phyloP scores from a whole-genome alignment of 2,797 vertebrate genomes.

The Sphenodon punctatus region DNA sequence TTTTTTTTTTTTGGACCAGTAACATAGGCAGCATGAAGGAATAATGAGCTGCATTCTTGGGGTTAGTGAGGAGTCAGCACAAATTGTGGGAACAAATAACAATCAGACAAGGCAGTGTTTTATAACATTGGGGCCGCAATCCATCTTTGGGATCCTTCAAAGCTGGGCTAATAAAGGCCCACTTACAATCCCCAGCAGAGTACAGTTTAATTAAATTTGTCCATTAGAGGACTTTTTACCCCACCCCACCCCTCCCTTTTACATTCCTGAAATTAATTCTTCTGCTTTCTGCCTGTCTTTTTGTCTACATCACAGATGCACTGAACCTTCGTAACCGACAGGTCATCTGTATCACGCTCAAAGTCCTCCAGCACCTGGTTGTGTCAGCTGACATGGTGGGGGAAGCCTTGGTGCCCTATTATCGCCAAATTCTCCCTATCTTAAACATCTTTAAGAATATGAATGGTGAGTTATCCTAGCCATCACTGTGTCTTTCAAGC shows the following conservation, averaged over 20 bases:
- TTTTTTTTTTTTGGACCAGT: conserved; percentile 36
- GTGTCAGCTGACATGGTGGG: conserved; percentile 86
- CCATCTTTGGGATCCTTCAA: conserved; percentile 69
- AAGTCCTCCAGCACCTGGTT: conserved; percentile 92
- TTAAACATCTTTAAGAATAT: conserved; percentile 95
- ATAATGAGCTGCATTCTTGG: conserved; percentile 63
- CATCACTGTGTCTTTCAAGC: conserved; percentile 8
- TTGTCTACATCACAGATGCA: conserved; percentile 78
- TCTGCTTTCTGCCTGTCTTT: conserved; percentile 43
- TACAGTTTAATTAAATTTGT: conserved; percentile 67
- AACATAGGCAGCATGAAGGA: conserved; percentile 45
- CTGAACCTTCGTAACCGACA: conserved; percentile 89
- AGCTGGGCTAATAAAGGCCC: conserved; percentile 60
- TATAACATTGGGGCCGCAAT: conserved; percentile 57
- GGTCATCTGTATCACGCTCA: conserved; percentile 90
- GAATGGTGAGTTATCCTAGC: conserved; percentile 84
- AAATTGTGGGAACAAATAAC: conserved; percentile 70
- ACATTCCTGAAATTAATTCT: conserved; percentile 52
- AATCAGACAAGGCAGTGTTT: conserved; percentile 68
- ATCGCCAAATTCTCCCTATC: conserved; percentile 91
- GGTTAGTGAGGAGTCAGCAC: conserved; percentile 65
- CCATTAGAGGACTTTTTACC: conserved; percentile 33
- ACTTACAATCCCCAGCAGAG: conserved; percentile 61
- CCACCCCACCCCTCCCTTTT: conserved; percentile 31
- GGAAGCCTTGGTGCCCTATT: conserved; percentile 89